A percentile compares a stretch with the other conserved stretches of the same genome.
These are phyloP conservation scores for Hiodon alosoides DNA, from an alignment of 2,113 vertebrate species.

Conservation along the genomic window DNA sequence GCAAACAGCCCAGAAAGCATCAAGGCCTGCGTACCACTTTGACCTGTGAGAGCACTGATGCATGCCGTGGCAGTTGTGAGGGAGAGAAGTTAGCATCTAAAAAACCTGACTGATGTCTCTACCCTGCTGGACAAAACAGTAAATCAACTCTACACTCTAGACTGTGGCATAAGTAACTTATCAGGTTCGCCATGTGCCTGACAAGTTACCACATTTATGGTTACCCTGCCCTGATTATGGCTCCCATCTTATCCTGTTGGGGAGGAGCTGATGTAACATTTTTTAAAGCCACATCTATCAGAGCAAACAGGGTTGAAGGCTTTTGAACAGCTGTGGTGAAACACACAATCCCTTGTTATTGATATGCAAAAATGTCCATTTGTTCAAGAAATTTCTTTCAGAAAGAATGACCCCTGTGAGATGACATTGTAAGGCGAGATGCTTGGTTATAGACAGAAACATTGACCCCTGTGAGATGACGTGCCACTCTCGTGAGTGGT, in stretches of 20 bases:
- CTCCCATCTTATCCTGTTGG: background rate
- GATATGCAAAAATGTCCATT: too few relatives aligned
- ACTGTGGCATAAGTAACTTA: background rate
- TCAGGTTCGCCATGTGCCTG: background rate
- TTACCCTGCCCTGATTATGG: background rate
- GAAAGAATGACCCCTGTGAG: too few relatives aligned
- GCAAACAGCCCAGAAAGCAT: conserved; percentile 36
- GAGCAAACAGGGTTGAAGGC: too few relatives aligned
- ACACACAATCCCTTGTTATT: too few relatives aligned
- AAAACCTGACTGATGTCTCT: conserved; percentile 21
- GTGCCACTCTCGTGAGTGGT: too few relatives aligned
- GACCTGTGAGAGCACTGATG: conserved; percentile 40
- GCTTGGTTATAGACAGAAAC: too few relatives aligned
- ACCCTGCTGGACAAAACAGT: conserved; percentile 5
- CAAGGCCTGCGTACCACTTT: conserved; percentile 37
- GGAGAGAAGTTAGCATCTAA: conserved; percentile 23
- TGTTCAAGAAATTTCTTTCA: too few relatives aligned
- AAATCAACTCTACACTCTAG: background rate
- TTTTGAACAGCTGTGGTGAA: too few relatives aligned
- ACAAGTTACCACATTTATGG: background rate
- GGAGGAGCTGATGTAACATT: conserved; percentile 10
- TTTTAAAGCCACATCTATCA: too few relatives aligned
- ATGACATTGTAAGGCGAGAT: too few relatives aligned
- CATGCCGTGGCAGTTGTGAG: conserved; percentile 27
- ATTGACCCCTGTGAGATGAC: too few relatives aligned